A percentile compares a stretch with the other conserved stretches of the same genome.
Conservation (phyloP, 2,113 vertebrate species). For the Chitala chitala region DNA sequence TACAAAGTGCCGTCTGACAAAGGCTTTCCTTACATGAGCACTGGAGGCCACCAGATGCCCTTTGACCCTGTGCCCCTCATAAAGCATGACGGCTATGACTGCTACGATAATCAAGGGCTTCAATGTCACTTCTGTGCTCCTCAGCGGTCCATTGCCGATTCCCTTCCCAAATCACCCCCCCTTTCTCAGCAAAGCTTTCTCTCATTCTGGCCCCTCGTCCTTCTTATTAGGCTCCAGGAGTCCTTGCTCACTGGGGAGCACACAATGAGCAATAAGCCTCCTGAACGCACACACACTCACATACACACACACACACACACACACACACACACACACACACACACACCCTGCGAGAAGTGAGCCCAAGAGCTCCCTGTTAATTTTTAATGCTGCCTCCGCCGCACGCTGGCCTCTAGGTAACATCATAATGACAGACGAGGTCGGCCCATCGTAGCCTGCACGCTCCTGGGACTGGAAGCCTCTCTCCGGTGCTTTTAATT, state of each 20-base stretch:
- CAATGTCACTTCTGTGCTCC: background rate
- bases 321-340: background rate
- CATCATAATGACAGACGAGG: constrained; percentile 11
- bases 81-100: background rate
- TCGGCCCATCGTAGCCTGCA: background rate
- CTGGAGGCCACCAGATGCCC: too few relatives aligned
- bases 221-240: constrained; percentile 2
- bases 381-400: constrained; percentile 20
- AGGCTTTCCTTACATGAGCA: too few relatives aligned
- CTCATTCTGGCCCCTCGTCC: background rate
- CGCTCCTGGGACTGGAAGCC: background rate
- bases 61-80: background rate
- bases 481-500: constrained; percentile 18
- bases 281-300: background rate
- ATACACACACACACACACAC: background rate
- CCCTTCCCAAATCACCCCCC: background rate
- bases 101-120: background rate
- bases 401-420: constrained; percentile 14
- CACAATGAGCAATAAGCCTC: background rate
- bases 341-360: background rate
- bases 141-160: background rate
- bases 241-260: background rate
- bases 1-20: too few relatives aligned
- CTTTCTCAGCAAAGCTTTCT: background rate
- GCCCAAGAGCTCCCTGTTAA: constrained; percentile 19